Evolutionary conservation across 2,888 invertebrate species (phyloP).

Genomic region (Nowickia ferox): DNA sequence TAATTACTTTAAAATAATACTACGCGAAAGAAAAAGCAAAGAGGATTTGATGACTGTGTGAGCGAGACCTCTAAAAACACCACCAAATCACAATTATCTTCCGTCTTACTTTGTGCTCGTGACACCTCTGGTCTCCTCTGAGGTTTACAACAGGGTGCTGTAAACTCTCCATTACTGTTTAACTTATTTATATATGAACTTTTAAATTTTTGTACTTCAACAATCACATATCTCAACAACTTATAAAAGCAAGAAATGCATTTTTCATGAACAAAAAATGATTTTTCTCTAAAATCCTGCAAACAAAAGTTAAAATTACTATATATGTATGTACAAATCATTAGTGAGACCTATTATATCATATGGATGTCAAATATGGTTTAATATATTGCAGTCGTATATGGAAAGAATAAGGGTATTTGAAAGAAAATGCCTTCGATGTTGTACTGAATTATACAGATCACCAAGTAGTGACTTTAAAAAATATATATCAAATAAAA

Average conservation of each 20-base stretch:
- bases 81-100: too few species aligned
- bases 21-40: too few species aligned
- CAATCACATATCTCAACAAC: background rate
- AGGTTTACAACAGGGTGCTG: constrained; percentile 7
- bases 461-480: background rate
- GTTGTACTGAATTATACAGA: background rate
- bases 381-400: background rate
- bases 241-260: constrained; percentile 10
- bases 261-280: constrained; percentile 7
- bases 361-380: background rate
- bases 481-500: constrained; percentile 2
- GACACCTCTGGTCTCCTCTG: too few species aligned
- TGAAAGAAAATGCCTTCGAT: background rate
- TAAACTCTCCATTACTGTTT: background rate
- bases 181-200: constrained; percentile 8
- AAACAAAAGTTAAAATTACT: background rate
- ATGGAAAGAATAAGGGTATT: too few species aligned
- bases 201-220: constrained; percentile 32
- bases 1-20: too few species aligned
- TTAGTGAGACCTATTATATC: background rate
- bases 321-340: background rate
- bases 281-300: background rate
- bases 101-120: too few species aligned
- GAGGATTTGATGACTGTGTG: too few species aligned
- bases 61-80: too few species aligned